phyloP scores from a whole-genome alignment of 2,888 invertebrate species.

The Argyresthia albistria region DNA sequence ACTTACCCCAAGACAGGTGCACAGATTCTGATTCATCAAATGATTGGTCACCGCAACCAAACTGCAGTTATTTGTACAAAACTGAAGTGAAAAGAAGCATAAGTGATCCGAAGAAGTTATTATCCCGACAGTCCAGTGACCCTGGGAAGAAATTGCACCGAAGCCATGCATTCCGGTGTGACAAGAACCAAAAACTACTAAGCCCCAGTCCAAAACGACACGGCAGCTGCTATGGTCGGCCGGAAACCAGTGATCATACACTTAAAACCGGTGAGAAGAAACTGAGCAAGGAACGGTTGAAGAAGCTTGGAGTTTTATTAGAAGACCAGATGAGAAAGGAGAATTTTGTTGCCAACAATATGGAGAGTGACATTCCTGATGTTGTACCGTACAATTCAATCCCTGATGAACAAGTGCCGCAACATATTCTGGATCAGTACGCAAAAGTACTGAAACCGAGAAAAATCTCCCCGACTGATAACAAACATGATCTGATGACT shows the following conservation, averaged over 20 bases:
- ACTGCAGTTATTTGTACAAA: constrained; percentile 52
- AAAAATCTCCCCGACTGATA: constrained; percentile 22
- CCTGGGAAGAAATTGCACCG: constrained; percentile 71
- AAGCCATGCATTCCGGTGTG: constrained; percentile 73
- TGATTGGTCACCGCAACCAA: constrained; percentile 32
- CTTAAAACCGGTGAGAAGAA: constrained; percentile 48
- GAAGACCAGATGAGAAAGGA: constrained; percentile 62
- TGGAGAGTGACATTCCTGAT: constrained; percentile 11
- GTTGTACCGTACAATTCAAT: constrained; percentile 28
- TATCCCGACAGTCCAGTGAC: constrained; percentile 60
- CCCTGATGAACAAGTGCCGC: constrained; percentile 51
- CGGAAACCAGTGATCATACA: constrained; percentile 45
- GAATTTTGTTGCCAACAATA: constrained; percentile 31
- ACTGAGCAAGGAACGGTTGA: constrained; percentile 50
- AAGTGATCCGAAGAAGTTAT: constrained; percentile 38
- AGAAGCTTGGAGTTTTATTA: constrained; percentile 45
- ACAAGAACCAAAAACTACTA: constrained; percentile 46
- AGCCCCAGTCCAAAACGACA: constrained; percentile 41
- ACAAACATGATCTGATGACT: constrained; percentile 52
- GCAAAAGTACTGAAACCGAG: constrained; percentile 55
- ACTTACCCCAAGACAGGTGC: constrained; percentile 1
- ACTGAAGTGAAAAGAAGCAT: constrained; percentile 35
- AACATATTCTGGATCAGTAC: constrained; percentile 60
- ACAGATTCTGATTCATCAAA: constrained; percentile 22
- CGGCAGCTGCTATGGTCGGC: constrained; percentile 48